Conservation (phyloP, 2,113 vertebrate species). For the Nestor notabilis region DNA sequence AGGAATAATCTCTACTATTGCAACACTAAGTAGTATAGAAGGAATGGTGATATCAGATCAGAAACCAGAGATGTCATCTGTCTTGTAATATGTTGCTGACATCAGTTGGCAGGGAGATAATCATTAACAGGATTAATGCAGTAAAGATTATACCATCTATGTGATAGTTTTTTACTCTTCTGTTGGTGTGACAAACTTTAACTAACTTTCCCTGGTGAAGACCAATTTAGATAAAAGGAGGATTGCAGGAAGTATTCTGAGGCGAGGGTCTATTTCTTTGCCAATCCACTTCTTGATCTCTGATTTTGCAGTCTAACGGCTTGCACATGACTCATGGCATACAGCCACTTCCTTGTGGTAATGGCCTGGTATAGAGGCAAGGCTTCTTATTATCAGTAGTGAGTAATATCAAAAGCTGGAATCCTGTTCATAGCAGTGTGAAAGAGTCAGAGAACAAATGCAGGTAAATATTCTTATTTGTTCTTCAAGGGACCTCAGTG, state of each 20-base stretch:
- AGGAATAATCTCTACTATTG: neutral
- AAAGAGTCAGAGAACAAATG: neutral
- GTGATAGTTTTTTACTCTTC: neutral
- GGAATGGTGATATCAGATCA: neutral
- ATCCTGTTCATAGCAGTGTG: neutral
- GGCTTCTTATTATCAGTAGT: neutral
- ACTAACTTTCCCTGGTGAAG: neutral
- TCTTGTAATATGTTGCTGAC: neutral
- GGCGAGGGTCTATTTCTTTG: neutral
- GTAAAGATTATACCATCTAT: neutral
- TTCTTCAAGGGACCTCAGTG: neutral
- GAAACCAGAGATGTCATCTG: neutral
- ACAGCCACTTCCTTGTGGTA: neutral
- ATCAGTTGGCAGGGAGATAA: neutral
- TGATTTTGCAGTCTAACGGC: neutral
- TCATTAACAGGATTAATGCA: constrained; percentile 37
- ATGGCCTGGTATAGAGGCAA: neutral
- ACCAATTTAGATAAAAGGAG: neutral
- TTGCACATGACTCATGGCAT: neutral
- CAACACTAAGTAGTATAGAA: neutral
- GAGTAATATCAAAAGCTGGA: neutral
- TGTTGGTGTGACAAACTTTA: neutral
- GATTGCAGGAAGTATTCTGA: neutral
- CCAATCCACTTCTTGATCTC: neutral
- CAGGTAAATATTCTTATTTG: neutral